Conservation (phyloP, 2,113 vertebrate genomes). For the Phylloscopus whistleri region DNA sequence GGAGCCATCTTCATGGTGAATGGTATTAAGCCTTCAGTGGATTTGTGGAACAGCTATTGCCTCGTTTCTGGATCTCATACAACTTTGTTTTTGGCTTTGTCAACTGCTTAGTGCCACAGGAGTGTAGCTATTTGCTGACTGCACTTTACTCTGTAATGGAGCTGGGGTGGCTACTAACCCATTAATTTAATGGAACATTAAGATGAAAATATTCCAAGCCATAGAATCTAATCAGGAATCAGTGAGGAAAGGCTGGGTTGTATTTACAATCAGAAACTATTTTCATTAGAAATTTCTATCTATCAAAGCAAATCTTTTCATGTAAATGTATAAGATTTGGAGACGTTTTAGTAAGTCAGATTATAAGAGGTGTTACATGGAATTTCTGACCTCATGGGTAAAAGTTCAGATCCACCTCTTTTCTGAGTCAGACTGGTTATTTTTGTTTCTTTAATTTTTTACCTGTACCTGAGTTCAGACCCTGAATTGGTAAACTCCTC, state of each 20-base stretch:
- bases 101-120: neutral
- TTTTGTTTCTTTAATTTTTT: neutral
- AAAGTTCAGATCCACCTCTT: neutral
- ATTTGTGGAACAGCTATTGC: neutral
- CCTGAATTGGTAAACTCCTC: neutral
- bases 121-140: neutral
- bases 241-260: neutral
- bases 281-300: neutral
- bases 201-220: neutral
- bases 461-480: neutral
- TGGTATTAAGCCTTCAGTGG: too few relatives aligned
- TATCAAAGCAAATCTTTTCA: neutral
- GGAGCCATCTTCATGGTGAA: neutral
- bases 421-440: neutral
- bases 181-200: neutral
- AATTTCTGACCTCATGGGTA: neutral
- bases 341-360: neutral
- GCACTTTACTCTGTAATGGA: neutral
- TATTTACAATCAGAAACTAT: neutral
- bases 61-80: neutral
- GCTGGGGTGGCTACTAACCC: neutral
- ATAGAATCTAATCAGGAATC: neutral
- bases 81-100: neutral
- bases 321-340: neutral
- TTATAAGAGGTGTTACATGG: neutral